Evolutionary conservation across 2,797 vertebrate species (phyloP), one percentile per base, ranked within the genome.

Genomic region (Gouania willdenowi): DNA sequence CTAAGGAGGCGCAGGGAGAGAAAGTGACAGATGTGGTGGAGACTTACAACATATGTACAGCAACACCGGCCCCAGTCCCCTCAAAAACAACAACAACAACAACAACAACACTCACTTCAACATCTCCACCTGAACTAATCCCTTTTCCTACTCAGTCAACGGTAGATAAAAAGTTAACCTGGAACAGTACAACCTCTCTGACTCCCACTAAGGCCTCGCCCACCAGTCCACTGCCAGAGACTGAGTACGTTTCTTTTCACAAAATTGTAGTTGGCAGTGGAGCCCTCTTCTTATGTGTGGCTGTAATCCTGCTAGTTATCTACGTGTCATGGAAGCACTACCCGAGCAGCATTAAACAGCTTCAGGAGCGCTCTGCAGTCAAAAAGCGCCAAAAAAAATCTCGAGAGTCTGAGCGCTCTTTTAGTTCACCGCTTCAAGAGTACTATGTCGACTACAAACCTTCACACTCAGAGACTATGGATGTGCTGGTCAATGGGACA

Each of bases 361-460:
- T 98, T 5, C 95, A 98, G 81, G 93, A 97, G 76, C 92, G 91
- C 53, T 93, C 95, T 0, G 82, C 89, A n/a, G 92, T 91, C 80
- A 93, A 92, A 79, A 93, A 92, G 75, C 88, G 91, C 3, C 86
- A 93, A 87, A 98, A 95, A 92, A 93, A 97, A 87, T 79, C 88
- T 12, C 83, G 91, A 36, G 92, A 94, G 76, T 91, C 89, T 0
- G 92, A 95, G 72, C 92, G 92, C 81, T 91, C 95, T 58, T 87
- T 96, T 64, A 95, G 87, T 79, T 94, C 94, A 26, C 94, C 94
- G 11, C 91, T 98, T 79, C 95, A 98, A 91, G 96, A 98, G 89
- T 98, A 97, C 86, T 98, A 98, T 77, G 93, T 98, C 92, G 94
- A 98, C 94, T 98, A 98, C 91, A 98, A 98, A 85, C 93, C 94